A percentile compares a stretch with the other conserved stretches of the same genome.
phyloP scores from a whole-genome alignment of 2,888 invertebrate genomes.

The Danaus chrysippus region DNA sequence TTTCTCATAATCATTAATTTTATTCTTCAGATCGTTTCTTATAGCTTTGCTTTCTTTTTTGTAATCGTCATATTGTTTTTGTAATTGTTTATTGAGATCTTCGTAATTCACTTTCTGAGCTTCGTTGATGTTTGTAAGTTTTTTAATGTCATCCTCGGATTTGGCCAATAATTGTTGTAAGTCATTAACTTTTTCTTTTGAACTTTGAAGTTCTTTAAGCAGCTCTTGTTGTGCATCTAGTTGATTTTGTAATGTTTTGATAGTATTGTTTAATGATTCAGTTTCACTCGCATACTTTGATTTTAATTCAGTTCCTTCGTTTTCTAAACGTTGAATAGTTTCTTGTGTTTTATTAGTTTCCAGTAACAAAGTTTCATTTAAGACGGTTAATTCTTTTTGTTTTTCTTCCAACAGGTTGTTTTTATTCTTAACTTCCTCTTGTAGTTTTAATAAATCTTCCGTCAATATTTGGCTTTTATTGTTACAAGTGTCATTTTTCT shows the following conservation, averaged over 20 bases:
- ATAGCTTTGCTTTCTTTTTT: slow-evolving; percentile 72
- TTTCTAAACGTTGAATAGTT: slow-evolving; percentile 52
- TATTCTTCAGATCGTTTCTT: slow-evolving; percentile 73
- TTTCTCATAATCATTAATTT: slow-evolving; percentile 77
- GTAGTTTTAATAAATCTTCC: slow-evolving; percentile 51
- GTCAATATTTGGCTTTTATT: slow-evolving; percentile 50
- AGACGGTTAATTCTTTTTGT: slow-evolving; percentile 47
- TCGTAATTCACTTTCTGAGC: slow-evolving; percentile 72
- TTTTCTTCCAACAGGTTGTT: slow-evolving; percentile 50
- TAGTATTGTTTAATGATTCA: slow-evolving; percentile 58
- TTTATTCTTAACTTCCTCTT: slow-evolving; percentile 49
- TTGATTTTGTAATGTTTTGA: slow-evolving; percentile 53
- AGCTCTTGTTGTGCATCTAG: slow-evolving; percentile 56
- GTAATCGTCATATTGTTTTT: slow-evolving; percentile 63
- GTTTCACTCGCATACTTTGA: slow-evolving; percentile 57
- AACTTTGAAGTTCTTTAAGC: slow-evolving; percentile 53
- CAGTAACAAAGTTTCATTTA: slow-evolving; percentile 51
- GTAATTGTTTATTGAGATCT: slow-evolving; percentile 67
- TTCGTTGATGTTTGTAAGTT: slow-evolving; percentile 66
- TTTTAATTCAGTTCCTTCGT: slow-evolving; percentile 57
- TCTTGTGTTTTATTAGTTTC: slow-evolving; percentile 56
- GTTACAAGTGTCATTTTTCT: slow-evolving; percentile 49
- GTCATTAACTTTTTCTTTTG: slow-evolving; percentile 62
- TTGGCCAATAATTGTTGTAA: slow-evolving; percentile 61
- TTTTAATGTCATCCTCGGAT: slow-evolving; percentile 70